Conservation (phyloP, 2,888 invertebrate species). For the Proisotoma minuta region DNA sequence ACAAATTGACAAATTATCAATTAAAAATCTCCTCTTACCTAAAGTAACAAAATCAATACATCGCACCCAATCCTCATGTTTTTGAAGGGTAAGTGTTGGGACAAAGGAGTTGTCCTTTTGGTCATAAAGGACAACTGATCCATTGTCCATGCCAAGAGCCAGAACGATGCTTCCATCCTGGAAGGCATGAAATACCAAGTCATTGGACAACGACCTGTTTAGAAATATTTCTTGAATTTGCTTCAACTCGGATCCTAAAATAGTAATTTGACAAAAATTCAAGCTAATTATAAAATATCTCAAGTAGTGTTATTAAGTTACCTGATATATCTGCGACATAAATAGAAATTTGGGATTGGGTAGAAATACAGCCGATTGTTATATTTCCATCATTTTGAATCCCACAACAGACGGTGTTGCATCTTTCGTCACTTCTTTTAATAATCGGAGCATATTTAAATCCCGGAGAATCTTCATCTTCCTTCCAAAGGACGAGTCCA, state of each 20-base stretch:
- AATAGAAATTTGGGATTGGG: constrained; percentile 31
- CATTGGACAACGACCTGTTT: constrained; percentile 36
- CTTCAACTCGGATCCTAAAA: neutral
- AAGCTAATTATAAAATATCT: neutral
- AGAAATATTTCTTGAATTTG: constrained; percentile 32
- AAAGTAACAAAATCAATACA: constrained; percentile 38
- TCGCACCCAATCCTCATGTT: constrained; percentile 47
- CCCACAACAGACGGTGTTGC: constrained; percentile 39
- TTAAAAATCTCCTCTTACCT: constrained; percentile 24
- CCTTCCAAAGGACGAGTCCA: constrained; percentile 31
- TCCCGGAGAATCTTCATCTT: neutral
- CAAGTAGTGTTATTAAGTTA: neutral
- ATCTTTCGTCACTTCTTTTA: constrained; percentile 13
- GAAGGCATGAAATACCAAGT: constrained; percentile 38
- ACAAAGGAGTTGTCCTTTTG: constrained; percentile 12
- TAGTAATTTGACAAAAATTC: neutral
- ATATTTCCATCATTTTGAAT: constrained; percentile 18
- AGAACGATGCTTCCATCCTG: constrained; percentile 18
- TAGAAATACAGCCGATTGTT: constrained; percentile 36
- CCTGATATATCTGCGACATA: constrained; percentile 16
- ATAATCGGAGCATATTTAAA: constrained; percentile 13
- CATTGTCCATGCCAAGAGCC: constrained; percentile 42
- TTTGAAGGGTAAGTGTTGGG: constrained; percentile 24
- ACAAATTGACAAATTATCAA: neutral
- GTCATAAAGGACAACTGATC: constrained; percentile 32